Base-by-base conservation (phyloP, 2,888 invertebrate genomes). In the Mantis religiosa region DNA sequence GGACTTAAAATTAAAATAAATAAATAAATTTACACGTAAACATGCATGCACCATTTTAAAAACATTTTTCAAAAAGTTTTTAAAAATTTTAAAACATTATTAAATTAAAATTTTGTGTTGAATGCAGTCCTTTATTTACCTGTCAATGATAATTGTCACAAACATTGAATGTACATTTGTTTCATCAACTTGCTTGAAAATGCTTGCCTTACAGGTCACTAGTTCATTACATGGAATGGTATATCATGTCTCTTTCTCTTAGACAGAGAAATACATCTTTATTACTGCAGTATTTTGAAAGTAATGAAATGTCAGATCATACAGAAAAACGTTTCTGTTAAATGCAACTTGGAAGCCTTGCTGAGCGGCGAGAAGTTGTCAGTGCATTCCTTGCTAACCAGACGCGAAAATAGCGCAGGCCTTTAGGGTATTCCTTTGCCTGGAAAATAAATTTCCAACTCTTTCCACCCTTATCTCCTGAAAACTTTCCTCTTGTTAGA, bases 381-480 rank as follows among this genome's bases (percentile, higher is more conserved):
- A 20, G 54, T 71, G 54, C 54, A 71, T 71, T 71, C 20, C 54
- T 71, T 71, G 54, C 20, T 71, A 20, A 71, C 54, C 54, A 71
- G 25, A 71, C 54, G 20, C 54, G 54, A 20, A 25, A 20, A 71
- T 71, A 15, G 81, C 71, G 81, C 71, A 86, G 86, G 86, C 86
- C 86, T 86, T 86, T 20, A 81, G 86, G 86, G 86, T 20, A 86
- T 81, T 86, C 28, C 86, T 81, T 86, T 86, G 71, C 28, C 54
- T 81, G 28, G 86, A 28, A n/a, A 30, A 86, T 86, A 86, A 86
- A 86, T 86, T 86, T 86, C 81, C 86, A 86, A 28, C 86, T 86
- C 86, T 25, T 81, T 86, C 81, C 30, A 4, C 30, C n/a, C 86
- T 86, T 86, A 86, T 86, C 86, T 86, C 86, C 81, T 71, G 54